Conservation (phyloP, 2,888 invertebrate species). For the Lithophane leautieri region DNA sequence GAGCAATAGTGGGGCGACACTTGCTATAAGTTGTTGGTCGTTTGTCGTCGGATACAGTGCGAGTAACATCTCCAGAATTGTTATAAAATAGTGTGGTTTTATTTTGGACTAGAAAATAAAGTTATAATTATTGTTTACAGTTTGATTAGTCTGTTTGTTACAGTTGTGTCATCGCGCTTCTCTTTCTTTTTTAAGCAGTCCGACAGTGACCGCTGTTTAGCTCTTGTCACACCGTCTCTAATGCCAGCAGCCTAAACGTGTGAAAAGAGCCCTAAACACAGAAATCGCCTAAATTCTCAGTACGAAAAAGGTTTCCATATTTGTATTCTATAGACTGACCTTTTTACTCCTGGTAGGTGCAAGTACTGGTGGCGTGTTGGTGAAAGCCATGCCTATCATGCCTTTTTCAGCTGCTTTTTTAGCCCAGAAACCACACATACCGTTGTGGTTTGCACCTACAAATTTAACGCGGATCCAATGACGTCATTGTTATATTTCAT, state of each 20-base stretch:
- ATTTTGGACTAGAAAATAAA: too few relatives aligned
- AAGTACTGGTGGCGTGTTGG: conserved; percentile 97
- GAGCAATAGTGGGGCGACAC: too few relatives aligned
- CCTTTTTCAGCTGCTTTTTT: conserved; percentile 93
- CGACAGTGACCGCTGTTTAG: too few relatives aligned
- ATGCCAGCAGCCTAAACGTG: neutral
- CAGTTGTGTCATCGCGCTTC: too few relatives aligned
- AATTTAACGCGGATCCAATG: neutral
- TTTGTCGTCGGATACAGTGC: too few relatives aligned
- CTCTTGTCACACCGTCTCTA: too few relatives aligned
- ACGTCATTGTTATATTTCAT: neutral
- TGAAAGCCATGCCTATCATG: conserved; percentile 96
- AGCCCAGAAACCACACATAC: conserved; percentile 96
- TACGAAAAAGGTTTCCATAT: neutral
- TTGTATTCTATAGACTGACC: conserved; percentile 77
- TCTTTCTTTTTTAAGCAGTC: too few relatives aligned
- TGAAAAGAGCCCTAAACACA: neutral
- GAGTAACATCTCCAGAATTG: too few relatives aligned
- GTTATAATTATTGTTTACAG: too few relatives aligned
- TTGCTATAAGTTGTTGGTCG: too few relatives aligned
- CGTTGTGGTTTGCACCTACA: conserved; percentile 96
- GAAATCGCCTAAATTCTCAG: neutral
- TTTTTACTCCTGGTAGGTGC: conserved; percentile 95
- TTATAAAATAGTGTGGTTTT: too few relatives aligned
- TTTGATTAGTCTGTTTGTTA: too few relatives aligned